Evolutionary conservation across 2,113 vertebrate genomes (phyloP).

Genomic region (Semnornis frantzii): DNA sequence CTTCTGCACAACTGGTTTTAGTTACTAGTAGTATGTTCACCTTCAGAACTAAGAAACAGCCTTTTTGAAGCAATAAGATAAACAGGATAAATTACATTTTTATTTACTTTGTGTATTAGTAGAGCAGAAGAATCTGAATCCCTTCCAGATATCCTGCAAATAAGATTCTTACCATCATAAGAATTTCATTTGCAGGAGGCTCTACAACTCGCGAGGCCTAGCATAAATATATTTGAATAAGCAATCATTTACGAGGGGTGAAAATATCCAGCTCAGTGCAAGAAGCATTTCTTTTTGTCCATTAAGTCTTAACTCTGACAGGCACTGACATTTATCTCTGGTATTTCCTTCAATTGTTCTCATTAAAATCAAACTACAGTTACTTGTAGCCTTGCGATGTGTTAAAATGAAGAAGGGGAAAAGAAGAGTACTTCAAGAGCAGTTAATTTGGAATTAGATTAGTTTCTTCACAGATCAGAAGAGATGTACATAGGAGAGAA

Average conservation of each 20-base stretch:
- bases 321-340: slow-evolving; percentile 23
- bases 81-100: not conserved
- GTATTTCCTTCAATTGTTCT: slow-evolving; percentile 23
- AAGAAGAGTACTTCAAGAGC: slow-evolving; percentile 31
- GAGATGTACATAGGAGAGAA: slow-evolving; percentile 41
- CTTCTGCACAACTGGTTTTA: not conserved
- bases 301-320: not conserved
- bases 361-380: slow-evolving; percentile 30
- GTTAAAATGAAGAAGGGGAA: slow-evolving; percentile 12
- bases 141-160: not conserved
- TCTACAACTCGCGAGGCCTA: not conserved
- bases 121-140: not conserved
- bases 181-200: not conserved
- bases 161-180: not conserved
- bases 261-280: not conserved
- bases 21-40: not conserved
- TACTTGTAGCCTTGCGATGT: slow-evolving; percentile 3
- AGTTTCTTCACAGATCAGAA: slow-evolving; percentile 54
- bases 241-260: not conserved
- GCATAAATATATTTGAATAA: slow-evolving; percentile 22
- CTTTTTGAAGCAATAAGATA: not conserved
- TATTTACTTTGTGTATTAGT: not conserved
- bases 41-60: not conserved
- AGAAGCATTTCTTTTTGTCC: not conserved
- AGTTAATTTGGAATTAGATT: slow-evolving; percentile 67